phyloP scores from a whole-genome alignment of 2,888 invertebrate species.

The Cephus spinipes region DNA sequence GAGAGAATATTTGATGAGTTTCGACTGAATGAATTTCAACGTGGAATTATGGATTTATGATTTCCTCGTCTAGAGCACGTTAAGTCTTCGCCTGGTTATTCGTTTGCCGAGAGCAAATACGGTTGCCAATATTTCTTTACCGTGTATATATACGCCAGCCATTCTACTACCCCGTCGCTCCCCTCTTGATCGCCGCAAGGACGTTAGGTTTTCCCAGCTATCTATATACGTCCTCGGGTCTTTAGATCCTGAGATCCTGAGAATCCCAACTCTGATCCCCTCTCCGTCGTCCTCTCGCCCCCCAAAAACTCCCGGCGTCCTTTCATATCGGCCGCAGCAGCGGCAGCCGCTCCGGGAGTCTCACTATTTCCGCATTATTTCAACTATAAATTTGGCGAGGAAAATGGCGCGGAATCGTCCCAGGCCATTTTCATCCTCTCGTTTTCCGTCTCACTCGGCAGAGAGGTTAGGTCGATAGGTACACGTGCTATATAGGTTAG shows the following conservation, averaged over 20 bases:
- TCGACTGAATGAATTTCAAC: not conserved
- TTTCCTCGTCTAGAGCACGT: not conserved
- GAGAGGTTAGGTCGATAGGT: not conserved
- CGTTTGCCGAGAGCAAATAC: constrained; percentile 47
- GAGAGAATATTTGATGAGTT: not conserved
- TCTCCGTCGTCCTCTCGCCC: constrained; percentile 3
- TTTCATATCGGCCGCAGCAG: constrained; percentile 23
- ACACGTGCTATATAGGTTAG: not conserved
- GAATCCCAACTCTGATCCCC: constrained; percentile 12
- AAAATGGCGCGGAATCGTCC: constrained; percentile 46
- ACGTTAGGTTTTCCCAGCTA: not conserved
- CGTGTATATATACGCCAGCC: constrained; percentile 10
- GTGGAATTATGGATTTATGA: not conserved
- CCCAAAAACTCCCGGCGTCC: constrained; percentile 13
- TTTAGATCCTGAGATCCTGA: not conserved
- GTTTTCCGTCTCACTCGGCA: not conserved
- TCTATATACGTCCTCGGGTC: not conserved
- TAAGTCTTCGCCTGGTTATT: constrained; percentile 1
- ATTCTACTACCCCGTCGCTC: not conserved
- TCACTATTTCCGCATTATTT: constrained; percentile 54
- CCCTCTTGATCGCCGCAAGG: not conserved
- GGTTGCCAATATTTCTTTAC: constrained; percentile 48
- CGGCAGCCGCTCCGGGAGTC: constrained; percentile 28
- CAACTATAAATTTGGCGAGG: constrained; percentile 48
- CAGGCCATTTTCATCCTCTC: constrained; percentile 11